These are phyloP conservation scores for Trichopria drosophilae DNA, from an alignment of 2,888 invertebrate genomes.

Conservation along the genomic window DNA sequence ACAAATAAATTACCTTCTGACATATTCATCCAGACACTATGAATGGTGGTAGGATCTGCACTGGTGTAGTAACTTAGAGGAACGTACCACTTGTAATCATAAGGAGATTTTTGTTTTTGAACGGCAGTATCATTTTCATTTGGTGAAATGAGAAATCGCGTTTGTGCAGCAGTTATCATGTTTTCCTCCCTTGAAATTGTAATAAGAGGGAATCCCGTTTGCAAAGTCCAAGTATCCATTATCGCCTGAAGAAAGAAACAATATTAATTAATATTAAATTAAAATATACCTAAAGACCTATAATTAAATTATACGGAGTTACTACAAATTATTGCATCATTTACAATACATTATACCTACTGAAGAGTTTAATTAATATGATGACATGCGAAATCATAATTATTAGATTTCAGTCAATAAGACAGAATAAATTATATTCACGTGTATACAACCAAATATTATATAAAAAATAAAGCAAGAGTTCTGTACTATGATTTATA, in stretches of 20 bases:
- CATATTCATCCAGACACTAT: slow-evolving; percentile 79
- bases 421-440: no score
- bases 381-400: no score
- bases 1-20: slow-evolving; percentile 70
- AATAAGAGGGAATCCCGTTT: slow-evolving; percentile 82
- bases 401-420: no score
- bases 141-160: slow-evolving; percentile 63
- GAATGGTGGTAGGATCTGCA: slow-evolving; percentile 63
- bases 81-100: slow-evolving; percentile 74
- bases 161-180: slow-evolving; percentile 69
- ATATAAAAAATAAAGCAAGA: no score
- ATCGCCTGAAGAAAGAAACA: slow-evolving; percentile 59
- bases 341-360: no score
- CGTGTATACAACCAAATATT: no score
- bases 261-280: slow-evolving; percentile 4
- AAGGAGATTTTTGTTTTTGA: slow-evolving; percentile 59
- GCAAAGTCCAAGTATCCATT: slow-evolving; percentile 81
- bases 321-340: no score
- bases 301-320: no score
- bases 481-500: no score
- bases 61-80: slow-evolving; percentile 77
- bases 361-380: no score
- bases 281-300: slow-evolving; percentile 14
- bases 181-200: slow-evolving; percentile 66
- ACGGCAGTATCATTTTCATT: slow-evolving; percentile 61